These are phyloP conservation scores for Porites evermanni DNA, from an alignment of 92 coral and sea anemone genomes.

Conservation along the genomic window DNA sequence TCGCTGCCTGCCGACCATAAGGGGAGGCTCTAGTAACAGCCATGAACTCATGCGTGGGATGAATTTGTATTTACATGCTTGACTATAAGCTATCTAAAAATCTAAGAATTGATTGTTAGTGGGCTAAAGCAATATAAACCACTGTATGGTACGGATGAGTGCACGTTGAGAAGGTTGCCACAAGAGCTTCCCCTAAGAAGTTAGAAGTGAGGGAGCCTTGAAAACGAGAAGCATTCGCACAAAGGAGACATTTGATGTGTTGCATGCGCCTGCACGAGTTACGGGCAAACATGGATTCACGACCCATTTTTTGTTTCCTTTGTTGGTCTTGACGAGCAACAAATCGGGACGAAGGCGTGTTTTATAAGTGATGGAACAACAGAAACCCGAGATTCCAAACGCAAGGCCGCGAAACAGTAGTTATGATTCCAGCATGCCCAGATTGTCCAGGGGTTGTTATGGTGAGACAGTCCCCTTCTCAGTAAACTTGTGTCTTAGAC, in stretches of 20 bases:
- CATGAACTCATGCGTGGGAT: constrained; percentile 43
- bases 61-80: constrained; percentile 38
- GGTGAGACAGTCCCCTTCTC: constrained; percentile 21
- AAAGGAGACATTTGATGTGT: constrained; percentile 43
- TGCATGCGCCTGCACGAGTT: constrained; percentile 47
- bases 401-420: not conserved
- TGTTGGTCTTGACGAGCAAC: constrained; percentile 15
- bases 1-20: constrained; percentile 21
- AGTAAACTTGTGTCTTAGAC: constrained; percentile 6
- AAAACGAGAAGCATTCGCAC: constrained; percentile 42
- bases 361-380: constrained; percentile 1
- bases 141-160: constrained; percentile 26
- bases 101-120: constrained; percentile 25
- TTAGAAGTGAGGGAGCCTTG: constrained; percentile 26
- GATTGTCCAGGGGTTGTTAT: constrained; percentile 17
- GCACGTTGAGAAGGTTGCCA: constrained; percentile 40
- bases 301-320: constrained; percentile 24
- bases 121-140: constrained; percentile 8
- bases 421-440: constrained; percentile 3
- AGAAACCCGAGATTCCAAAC: constrained; percentile 10
- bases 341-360: constrained; percentile 4
- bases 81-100: constrained; percentile 39
- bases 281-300: constrained; percentile 35
- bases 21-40: constrained; percentile 33
- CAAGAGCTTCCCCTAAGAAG: constrained; percentile 43